Evolutionary conservation across 2,113 vertebrate species (phyloP).

Genomic region (Cephalopholis sonnerati): DNA sequence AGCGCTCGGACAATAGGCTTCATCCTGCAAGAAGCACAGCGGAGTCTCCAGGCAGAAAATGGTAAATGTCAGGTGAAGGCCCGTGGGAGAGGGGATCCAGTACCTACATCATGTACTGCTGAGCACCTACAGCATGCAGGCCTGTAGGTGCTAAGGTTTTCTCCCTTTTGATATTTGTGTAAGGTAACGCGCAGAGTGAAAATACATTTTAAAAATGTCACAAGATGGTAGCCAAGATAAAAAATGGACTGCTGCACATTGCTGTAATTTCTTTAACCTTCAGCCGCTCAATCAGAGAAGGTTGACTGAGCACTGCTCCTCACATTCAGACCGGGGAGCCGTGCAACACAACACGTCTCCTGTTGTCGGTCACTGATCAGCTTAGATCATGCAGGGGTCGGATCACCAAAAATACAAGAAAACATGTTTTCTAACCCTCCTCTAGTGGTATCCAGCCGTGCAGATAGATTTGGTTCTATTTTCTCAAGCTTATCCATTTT

Average conservation of each 20-base stretch:
- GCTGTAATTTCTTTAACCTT: constrained; percentile 54
- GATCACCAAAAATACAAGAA: too few species aligned
- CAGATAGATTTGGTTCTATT: background rate
- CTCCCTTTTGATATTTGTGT: constrained; percentile 39
- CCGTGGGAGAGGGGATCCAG: constrained; percentile 36
- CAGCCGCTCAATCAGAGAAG: constrained; percentile 30
- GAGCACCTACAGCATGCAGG: constrained; percentile 38
- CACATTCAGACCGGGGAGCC: background rate
- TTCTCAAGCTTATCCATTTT: background rate
- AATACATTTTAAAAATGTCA: constrained; percentile 61
- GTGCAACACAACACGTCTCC: background rate
- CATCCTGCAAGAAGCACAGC: constrained; percentile 35
- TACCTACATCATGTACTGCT: constrained; percentile 49
- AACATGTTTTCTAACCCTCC: background rate
- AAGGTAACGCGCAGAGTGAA: constrained; percentile 39
- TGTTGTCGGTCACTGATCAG: background rate
- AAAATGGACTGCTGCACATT: background rate
- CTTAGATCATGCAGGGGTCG: background rate
- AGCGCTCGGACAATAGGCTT: constrained; percentile 43
- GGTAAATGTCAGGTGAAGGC: constrained; percentile 71
- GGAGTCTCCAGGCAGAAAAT: constrained; percentile 58
- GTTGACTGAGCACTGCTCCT: constrained; percentile 11
- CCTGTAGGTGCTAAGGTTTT: constrained; percentile 29
- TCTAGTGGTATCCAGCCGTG: background rate
- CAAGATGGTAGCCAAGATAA: constrained; percentile 47